Percentiles rank a stretch among this genome's conserved stretches.
Evolutionary conservation across 2,113 vertebrate species (phyloP).

Genomic region (Helogale parvula): DNA sequence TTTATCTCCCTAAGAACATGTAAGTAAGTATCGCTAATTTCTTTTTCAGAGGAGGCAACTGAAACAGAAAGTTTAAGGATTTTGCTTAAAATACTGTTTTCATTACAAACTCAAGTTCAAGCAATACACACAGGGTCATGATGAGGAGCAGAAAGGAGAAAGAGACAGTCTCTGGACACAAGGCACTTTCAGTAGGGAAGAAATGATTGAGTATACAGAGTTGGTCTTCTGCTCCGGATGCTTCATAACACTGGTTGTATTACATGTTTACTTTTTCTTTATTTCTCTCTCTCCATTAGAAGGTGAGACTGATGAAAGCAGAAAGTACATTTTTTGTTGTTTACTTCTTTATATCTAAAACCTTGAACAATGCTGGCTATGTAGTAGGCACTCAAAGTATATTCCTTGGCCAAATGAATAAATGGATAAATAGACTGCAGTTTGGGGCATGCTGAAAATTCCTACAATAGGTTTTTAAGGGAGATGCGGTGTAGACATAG

Average conservation of each 20-base stretch:
- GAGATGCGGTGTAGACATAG: neutral
- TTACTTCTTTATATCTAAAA: neutral
- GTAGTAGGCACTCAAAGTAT: neutral
- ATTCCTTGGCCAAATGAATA: neutral
- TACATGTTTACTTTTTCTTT: neutral
- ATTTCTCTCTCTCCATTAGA: neutral
- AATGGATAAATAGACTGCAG: neutral
- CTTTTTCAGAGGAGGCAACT: neutral
- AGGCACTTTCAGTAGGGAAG: neutral
- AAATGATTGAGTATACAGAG: neutral
- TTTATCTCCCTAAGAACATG: neutral
- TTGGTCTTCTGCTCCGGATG: neutral
- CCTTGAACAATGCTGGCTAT: neutral
- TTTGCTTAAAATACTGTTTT: constrained; percentile 20
- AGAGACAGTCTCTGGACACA: neutral
- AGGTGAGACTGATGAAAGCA: neutral
- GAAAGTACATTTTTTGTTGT: neutral
- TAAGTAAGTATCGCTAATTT: constrained; percentile 21
- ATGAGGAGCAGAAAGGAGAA: neutral
- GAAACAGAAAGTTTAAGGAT: neutral
- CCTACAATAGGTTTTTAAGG: neutral
- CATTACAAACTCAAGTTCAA: neutral
- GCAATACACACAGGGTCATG: neutral
- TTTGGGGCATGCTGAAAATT: neutral
- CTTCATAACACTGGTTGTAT: neutral